Evolutionary conservation across 92 coral and sea anemone species (phyloP).

Genomic region (Micromussa lordhowensis): DNA sequence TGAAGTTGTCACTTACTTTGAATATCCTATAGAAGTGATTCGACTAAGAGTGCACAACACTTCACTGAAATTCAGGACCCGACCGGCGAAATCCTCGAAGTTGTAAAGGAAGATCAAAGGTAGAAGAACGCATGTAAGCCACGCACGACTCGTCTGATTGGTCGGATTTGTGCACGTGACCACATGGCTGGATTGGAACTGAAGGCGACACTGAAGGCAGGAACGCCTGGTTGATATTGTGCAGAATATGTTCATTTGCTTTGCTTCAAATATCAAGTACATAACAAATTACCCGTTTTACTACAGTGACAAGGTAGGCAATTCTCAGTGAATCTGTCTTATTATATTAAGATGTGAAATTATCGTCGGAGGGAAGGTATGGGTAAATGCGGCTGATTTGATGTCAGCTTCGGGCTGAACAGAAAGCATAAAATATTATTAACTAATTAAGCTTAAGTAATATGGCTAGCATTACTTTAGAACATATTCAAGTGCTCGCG

Average conservation of each 20-base stretch:
- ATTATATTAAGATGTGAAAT: background rate
- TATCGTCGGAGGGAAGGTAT: background rate
- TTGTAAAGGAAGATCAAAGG: slow-evolving; percentile 33
- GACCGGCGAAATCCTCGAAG: slow-evolving; percentile 46
- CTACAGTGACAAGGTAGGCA: slow-evolving; percentile 6
- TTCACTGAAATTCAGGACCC: background rate
- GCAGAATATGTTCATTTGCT: too few species aligned
- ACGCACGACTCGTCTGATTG: slow-evolving; percentile 66
- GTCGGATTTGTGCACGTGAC: slow-evolving; percentile 30
- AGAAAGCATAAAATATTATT: background rate
- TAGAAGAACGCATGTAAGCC: slow-evolving; percentile 53
- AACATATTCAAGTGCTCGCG: background rate
- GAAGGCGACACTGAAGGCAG: background rate
- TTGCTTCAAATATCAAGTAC: background rate
- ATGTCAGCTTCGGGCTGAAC: background rate
- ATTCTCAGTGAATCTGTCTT: background rate
- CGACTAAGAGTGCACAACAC: slow-evolving; percentile 11
- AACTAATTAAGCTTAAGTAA: too few species aligned
- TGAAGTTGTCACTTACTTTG: slow-evolving; percentile 30
- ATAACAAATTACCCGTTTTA: background rate
- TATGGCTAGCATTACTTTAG: background rate
- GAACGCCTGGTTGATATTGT: slow-evolving; percentile 37
- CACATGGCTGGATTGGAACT: background rate
- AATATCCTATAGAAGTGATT: background rate
- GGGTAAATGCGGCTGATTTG: background rate